Evolutionary conservation across 35 echinoderm and acorn worm genomes (phyloP).

Genomic region (Heliocidaris tuberculata): DNA sequence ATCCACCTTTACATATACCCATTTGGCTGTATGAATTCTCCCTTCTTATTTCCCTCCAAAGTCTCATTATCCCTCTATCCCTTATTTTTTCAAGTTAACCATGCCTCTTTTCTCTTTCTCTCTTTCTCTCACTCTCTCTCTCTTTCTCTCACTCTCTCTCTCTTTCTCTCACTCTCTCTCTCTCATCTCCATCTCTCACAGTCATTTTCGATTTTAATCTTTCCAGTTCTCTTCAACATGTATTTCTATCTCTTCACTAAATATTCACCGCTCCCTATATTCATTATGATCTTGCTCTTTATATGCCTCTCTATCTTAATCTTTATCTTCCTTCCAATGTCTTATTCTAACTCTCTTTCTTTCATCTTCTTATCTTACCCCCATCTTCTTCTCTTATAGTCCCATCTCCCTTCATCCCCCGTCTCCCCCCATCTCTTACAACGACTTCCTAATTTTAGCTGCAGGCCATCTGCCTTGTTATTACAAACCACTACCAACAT

Average conservation of each 20-base stretch:
- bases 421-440: not conserved
- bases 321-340: not conserved
- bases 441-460: slow-evolving; percentile 4
- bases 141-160: not conserved
- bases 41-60: too few species aligned
- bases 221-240: not conserved
- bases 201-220: not conserved
- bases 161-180: not conserved
- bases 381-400: not conserved
- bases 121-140: too few species aligned
- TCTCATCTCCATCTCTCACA: not conserved
- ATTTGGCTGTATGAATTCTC: too few species aligned
- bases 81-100: too few species aligned
- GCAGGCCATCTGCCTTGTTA: slow-evolving; percentile 7
- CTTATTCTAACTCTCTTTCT: not conserved
- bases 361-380: not conserved
- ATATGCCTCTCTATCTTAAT: not conserved
- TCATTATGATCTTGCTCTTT: too few species aligned
- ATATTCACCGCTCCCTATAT: too few species aligned
- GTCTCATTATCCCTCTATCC: too few species aligned
- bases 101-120: too few species aligned
- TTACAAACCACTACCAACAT: not conserved
- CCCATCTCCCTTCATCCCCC: not conserved
- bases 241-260: not conserved
- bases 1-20: too few species aligned